Percentiles rank a stretch among this genome's conserved stretches.
Conservation (phyloP, 1,140 invertebrate species). For the Ctenoplectra terminalis region DNA sequence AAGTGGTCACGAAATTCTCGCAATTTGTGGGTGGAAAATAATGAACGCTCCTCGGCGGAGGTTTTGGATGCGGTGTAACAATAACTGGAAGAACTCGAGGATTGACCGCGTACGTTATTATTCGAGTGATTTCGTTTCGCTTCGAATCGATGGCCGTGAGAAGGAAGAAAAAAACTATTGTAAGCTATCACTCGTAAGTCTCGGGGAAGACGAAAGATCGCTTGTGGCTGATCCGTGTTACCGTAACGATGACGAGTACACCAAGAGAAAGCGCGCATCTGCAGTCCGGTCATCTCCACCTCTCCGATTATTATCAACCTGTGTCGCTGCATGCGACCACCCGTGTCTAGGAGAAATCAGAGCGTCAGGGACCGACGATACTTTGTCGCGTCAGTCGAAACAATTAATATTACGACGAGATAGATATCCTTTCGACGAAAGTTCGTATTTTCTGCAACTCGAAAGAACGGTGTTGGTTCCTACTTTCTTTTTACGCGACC, state of each 20-base stretch:
- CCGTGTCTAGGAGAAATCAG: neutral
- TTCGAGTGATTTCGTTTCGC: conserved; percentile 1
- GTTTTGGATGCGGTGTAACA: too few relatives aligned
- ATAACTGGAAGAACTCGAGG: too few relatives aligned
- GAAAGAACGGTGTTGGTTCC: neutral
- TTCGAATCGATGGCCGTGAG: conserved; percentile 33
- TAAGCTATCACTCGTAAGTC: conserved; percentile 48
- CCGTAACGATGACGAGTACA: conserved; percentile 41
- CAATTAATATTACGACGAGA: neutral
- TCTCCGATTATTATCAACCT: neutral
- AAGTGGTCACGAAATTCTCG: too few relatives aligned
- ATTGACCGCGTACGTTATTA: neutral
- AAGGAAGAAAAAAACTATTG: conserved; percentile 30
- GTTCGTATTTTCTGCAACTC: neutral
- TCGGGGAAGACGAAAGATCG: conserved; percentile 48
- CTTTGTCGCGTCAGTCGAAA: neutral
- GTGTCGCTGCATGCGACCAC: neutral
- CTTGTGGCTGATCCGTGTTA: neutral
- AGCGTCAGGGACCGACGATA: neutral
- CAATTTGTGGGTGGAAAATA: too few relatives aligned
- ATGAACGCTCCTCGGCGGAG: too few relatives aligned
- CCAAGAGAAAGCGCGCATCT: conserved; percentile 55
- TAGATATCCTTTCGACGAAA: too few relatives aligned
- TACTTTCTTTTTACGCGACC: conserved; percentile 6
- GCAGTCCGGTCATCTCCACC: conserved; percentile 20